Evolutionary conservation across 2,797 vertebrate species (phyloP).

Genomic region (Eulemur albifrons): DNA sequence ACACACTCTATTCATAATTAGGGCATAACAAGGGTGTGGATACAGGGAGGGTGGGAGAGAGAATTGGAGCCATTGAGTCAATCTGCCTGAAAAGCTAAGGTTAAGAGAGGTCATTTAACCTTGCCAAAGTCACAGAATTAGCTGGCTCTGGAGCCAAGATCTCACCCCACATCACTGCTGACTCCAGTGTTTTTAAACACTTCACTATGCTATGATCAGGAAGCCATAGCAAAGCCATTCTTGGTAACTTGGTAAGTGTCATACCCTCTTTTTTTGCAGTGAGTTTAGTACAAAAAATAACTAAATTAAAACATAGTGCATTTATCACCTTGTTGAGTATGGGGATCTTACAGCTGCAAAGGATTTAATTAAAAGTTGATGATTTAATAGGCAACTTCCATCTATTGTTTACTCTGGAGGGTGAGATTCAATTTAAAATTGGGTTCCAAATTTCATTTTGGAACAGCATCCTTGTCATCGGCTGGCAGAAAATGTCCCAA

Average conservation of each 20-base stretch:
- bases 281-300: slow-evolving; percentile 73
- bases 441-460: slow-evolving; percentile 82
- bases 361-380: slow-evolving; percentile 87
- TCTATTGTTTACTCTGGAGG: slow-evolving; percentile 83
- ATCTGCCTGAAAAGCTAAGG: background rate
- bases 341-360: slow-evolving; percentile 76
- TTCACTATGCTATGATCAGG: slow-evolving; percentile 53
- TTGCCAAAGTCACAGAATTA: background rate
- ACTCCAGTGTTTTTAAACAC: background rate
- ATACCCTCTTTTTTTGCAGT: slow-evolving; percentile 48
- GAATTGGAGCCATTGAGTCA: background rate
- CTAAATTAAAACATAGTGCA: slow-evolving; percentile 80
- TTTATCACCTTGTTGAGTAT: slow-evolving; percentile 81
- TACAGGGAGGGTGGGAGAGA: background rate
- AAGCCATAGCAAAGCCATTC: slow-evolving; percentile 46
- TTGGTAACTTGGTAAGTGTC: slow-evolving; percentile 58
- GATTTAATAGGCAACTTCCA: slow-evolving; percentile 84
- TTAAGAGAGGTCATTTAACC: background rate
- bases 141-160: background rate
- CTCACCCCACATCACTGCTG: background rate
- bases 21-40: too few species aligned
- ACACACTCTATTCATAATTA: background rate
- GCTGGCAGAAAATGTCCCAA: slow-evolving; percentile 56
- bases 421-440: slow-evolving; percentile 83
- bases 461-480: slow-evolving; percentile 65